A percentile compares a stretch with the other conserved stretches of the same genome.
These are phyloP conservation scores for Nemurella pictetii DNA, from an alignment of 2,888 invertebrate species.

Conservation along the genomic window DNA sequence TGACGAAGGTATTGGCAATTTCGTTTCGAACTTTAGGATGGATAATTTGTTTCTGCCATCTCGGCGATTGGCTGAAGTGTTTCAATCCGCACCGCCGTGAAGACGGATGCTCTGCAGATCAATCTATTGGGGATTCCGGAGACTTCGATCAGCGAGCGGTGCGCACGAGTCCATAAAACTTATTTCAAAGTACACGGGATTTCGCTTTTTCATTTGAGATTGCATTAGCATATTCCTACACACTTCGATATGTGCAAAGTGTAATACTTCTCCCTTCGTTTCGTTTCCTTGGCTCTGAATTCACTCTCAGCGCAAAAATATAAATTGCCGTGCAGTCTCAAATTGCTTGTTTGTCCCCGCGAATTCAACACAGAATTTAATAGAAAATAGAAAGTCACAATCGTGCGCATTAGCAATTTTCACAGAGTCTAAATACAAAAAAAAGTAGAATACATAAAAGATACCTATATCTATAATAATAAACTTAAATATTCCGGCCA, in stretches of 20 bases:
- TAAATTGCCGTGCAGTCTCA: no score
- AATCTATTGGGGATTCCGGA: no score
- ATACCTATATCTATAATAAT: neutral
- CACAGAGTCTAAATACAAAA: neutral
- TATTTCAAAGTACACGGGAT: neutral
- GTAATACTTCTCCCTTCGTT: neutral
- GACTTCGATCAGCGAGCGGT: neutral
- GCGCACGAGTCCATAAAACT: neutral
- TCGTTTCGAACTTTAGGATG: no score
- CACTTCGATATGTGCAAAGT: neutral
- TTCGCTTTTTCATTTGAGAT: neutral
- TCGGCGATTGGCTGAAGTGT: neutral
- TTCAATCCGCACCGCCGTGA: neutral
- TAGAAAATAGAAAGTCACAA: neutral
- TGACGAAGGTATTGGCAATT: no score
- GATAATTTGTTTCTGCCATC: neutral
- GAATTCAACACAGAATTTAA: neutral
- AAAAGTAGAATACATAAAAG: neutral
- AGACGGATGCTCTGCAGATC: no score
- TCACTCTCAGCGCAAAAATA: neutral
- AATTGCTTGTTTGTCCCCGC: neutral
- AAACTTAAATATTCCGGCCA: neutral
- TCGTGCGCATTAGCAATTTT: neutral
- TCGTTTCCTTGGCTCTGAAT: neutral
- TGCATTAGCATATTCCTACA: neutral